Percentiles rank a stretch among this genome's conserved stretches.
phyloP scores from a whole-genome alignment of 2,113 vertebrate species.

The Odontophorus gujanensis region DNA sequence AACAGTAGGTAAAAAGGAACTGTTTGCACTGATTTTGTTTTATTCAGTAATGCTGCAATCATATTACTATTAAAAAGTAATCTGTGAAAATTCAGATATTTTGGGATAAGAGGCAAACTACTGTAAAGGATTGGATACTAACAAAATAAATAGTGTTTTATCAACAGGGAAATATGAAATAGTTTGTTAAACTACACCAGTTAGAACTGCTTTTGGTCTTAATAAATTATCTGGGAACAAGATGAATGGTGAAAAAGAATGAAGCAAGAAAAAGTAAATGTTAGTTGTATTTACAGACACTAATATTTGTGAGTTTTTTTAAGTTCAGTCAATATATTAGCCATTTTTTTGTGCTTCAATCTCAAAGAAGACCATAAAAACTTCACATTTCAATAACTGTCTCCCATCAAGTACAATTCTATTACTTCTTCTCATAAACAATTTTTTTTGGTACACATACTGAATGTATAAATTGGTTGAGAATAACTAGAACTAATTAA shows the following conservation, averaged over 20 bases:
- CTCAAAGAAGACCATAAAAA: constrained; percentile 21
- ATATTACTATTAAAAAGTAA: not conserved
- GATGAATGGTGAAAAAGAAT: constrained; percentile 26
- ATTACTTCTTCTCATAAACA: not conserved
- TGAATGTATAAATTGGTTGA: not conserved
- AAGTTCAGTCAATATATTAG: not conserved
- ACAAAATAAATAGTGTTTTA: constrained; percentile 39
- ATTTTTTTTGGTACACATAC: not conserved
- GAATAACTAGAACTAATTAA: not conserved
- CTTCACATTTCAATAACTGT: not conserved
- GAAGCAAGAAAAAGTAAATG: not conserved
- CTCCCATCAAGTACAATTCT: not conserved
- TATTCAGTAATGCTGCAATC: not conserved
- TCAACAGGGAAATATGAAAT: constrained; percentile 24
- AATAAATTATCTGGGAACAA: constrained; percentile 50
- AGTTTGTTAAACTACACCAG: not conserved
- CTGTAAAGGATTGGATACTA: not conserved
- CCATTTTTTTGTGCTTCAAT: not conserved
- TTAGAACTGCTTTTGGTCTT: constrained; percentile 34
- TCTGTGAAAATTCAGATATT: constrained; percentile 6
- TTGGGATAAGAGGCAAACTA: not conserved
- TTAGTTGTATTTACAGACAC: not conserved
- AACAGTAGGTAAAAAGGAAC: constrained; percentile 8
- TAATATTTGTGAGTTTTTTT: not conserved
- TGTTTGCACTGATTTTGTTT: not conserved